Base-by-base conservation (phyloP, 2,797 vertebrate species). In the Oryzias dopingdopingensis region DNA sequence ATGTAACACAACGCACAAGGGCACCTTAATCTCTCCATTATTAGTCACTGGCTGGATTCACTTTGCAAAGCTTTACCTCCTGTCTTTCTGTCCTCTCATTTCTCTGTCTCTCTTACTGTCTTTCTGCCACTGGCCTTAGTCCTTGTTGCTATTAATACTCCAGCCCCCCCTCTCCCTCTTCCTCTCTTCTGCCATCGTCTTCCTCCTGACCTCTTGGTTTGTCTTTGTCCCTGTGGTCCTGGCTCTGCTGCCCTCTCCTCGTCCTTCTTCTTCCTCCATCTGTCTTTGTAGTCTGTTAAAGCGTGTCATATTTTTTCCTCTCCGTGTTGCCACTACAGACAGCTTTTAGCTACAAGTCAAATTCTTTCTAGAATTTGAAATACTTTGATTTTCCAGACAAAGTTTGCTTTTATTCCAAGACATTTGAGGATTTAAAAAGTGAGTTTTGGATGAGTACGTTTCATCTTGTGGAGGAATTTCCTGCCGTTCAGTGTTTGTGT, bases 141-240 rank as follows among this genome's bases (percentile, higher is more conserved):
- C 81, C 81, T 83, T 81, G 79, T 76, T 81, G 82, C 82, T 88
- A 86, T 82, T 81, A 81, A 82, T 88, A 85, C 66, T 16, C 7
- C 37, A 49, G 41, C 60, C 58, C 45, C 59, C 56, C 62, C 54
- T 52, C 55, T 62, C 43, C 48, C 52, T 58, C 56, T 54, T 44
- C 42, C 48, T 46, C 56, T 64, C 51, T 49, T 72, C 59, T 49
- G 16, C 62, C 42, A 42, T 66, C 59, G 50, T 74, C 49, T 67
- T 71, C 62, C 61, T 64, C 61, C 53, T 60, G 63, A 76, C 76
- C 77, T 68, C 70, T 62, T 42, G 17, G 37, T 54, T 75, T 70
- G 50, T 29, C 42, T 57, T 41, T 0, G 1, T 68, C 65, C 74
- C 71, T 56, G 32, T 49, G 56, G 70, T 55, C 68, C 26, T 65